Base-by-base conservation (phyloP, 2,797 vertebrate species). In the Xerus rutilus region DNA sequence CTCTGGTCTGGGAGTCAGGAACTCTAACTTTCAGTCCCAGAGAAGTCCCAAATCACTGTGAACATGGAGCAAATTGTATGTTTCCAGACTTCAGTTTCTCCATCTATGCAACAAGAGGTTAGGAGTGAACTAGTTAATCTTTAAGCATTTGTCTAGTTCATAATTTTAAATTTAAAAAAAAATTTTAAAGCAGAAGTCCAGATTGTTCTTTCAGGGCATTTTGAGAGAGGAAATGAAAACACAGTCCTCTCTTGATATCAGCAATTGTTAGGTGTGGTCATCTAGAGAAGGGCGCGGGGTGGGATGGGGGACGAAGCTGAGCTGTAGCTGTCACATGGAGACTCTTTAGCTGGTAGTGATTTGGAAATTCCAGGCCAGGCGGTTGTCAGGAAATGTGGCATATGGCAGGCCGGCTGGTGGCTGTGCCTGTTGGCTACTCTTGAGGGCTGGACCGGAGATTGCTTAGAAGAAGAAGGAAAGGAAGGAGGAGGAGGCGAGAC, bases 351-450 rank as follows among this genome's bases (percentile, higher is more conserved):
- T 35, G n/a, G 54, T 43, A 82, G 73, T 54, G 9, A 35, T 73
- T 78, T 67, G 74, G 86, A 52, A 87, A 62, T 94, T n/a, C 35
- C 35, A 74, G 57, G n/a, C 79, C 64, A 92, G 86, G 62, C 45
- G 65, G n/a, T 69, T 85, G 62, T 94, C 94, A 92, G 95, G 77
- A 96, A 96, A 93, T 25, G 52, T 69, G 70, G 59, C 97, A 94
- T 72, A 86, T 93, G 94, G 94, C 30, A 32, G 57, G 54, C 84
- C 0, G 3, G 57, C 81, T 96, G 91, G 89, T 73, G 12, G 77
- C 17, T 25, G 49, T 49, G 84, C 67, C 94, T 91, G 74, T 83
- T 93, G 96, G 86, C 84, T 89, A 72, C 81, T 94, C 77, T 49
- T 39, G 43, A 92, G 77, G 45, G 69, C 84, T 96, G 64, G 76